Conservation (phyloP, 1,140 invertebrate genomes). For the Apis laboriosa region DNA sequence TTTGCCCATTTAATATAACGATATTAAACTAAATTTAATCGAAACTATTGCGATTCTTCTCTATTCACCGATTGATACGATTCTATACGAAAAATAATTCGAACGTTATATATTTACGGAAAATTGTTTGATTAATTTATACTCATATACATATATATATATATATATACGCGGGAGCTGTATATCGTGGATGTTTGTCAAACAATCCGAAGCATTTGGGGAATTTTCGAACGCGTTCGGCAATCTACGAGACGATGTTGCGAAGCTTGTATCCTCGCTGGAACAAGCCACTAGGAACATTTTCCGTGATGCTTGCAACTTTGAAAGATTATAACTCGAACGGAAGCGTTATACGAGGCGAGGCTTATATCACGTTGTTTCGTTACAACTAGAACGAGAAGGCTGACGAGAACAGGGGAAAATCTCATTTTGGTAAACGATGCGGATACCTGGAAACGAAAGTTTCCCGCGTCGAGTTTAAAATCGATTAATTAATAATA, state of each 20-base stretch:
- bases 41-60: too few relatives aligned
- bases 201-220: constrained; percentile 13
- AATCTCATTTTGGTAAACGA: background rate
- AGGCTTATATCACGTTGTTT: constrained; percentile 19
- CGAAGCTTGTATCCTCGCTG: constrained; percentile 4
- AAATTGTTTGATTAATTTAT: constrained; percentile 3
- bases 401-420: too few relatives aligned
- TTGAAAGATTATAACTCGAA: constrained; percentile 37
- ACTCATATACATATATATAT: too few relatives aligned
- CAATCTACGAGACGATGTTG: constrained; percentile 25
- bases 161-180: background rate
- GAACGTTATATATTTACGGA: background rate
- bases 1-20: too few relatives aligned
- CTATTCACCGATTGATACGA: background rate
- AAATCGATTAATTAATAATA: background rate
- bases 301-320: constrained; percentile 23
- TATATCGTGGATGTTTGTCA: constrained; percentile 10
- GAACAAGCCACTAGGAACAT: constrained; percentile 25
- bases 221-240: constrained; percentile 19
- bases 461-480: background rate
- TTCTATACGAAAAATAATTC: too few relatives aligned
- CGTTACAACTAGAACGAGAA: background rate
- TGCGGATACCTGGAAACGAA: background rate
- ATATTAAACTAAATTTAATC: background rate
- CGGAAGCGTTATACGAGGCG: background rate